Evolutionary conservation across 2,113 vertebrate species (phyloP).

Genomic region (Tetrao urogallus): DNA sequence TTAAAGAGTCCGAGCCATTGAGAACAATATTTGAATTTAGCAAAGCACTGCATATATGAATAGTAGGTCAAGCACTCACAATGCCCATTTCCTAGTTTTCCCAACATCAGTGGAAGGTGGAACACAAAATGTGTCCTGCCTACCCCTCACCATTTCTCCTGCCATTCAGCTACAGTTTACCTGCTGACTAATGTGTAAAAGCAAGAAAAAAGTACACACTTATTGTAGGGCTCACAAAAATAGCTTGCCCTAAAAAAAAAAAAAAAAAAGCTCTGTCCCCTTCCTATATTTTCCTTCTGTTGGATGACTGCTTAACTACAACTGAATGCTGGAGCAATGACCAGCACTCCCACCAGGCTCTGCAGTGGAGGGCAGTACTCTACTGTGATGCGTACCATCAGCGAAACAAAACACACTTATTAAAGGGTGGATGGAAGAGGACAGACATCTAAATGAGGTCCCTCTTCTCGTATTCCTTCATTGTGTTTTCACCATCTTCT

Average conservation of each 20-base stretch:
- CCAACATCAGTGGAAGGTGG: neutral
- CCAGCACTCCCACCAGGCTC: neutral
- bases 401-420: neutral
- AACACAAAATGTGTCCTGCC: neutral
- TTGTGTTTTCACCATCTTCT: neutral
- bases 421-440: neutral
- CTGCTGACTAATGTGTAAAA: neutral
- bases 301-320: neutral
- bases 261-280: neutral
- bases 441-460: neutral
- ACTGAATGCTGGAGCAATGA: rapidly evolving
- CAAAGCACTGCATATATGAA: neutral
- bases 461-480: neutral
- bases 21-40: neutral
- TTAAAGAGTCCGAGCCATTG: neutral
- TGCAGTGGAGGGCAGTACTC: neutral
- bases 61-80: neutral
- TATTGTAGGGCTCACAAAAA: neutral
- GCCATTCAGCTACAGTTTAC: neutral
- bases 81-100: neutral
- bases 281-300: neutral
- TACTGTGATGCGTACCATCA: rapidly evolving
- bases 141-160: neutral
- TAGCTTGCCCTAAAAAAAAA: neutral
- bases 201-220: neutral